A percentile compares a stretch with the other conserved stretches of the same genome.
These are phyloP conservation scores for Fregetta grallaria DNA, from an alignment of 2,113 vertebrate species.

Conservation along the genomic window DNA sequence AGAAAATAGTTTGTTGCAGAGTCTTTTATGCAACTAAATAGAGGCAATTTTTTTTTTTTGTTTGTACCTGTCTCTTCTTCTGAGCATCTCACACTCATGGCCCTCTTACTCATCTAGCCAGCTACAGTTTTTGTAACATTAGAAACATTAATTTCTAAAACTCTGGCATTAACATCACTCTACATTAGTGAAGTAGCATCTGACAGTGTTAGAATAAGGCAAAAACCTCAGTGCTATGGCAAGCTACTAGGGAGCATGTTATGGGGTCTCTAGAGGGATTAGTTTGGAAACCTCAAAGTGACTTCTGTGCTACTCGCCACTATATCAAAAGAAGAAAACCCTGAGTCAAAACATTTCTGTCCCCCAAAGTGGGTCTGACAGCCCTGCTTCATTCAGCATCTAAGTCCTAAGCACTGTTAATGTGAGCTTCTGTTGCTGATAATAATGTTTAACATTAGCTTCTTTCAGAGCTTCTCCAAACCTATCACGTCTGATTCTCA, in stretches of 20 bases:
- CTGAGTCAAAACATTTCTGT: background rate
- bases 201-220: background rate
- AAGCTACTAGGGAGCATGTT: background rate
- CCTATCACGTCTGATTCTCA: background rate
- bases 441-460: background rate
- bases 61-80: background rate
- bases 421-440: background rate
- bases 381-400: background rate
- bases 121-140: background rate
- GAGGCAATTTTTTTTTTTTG: too few species aligned
- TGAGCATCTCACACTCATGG: background rate
- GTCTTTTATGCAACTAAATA: background rate
- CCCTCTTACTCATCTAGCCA: background rate
- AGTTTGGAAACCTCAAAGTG: background rate
- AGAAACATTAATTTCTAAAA: background rate
- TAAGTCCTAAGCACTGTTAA: background rate
- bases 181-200: background rate
- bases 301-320: background rate
- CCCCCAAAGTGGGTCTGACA: background rate
- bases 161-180: background rate
- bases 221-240: background rate
- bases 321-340: background rate
- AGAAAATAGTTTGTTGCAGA: background rate
- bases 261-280: background rate
- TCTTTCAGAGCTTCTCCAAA: background rate